Percentiles rank a stretch among this genome's conserved stretches.
Conservation (phyloP, 64 coral and sea anemone genomes). For the Catalaphyllia jardinei region DNA sequence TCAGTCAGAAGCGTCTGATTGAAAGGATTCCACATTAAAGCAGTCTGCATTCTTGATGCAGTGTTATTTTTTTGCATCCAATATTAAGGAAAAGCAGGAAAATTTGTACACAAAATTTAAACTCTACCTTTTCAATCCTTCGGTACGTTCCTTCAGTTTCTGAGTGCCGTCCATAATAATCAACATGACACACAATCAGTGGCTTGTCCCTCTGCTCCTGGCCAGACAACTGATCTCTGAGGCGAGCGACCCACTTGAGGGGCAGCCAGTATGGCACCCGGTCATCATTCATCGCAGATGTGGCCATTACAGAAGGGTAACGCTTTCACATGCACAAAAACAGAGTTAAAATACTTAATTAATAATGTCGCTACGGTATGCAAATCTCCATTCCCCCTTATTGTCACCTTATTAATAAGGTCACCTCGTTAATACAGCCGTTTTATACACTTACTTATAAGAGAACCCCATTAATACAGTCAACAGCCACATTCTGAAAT, state of each 20-base stretch:
- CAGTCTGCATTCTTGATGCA: too few relatives aligned
- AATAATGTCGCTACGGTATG: too few relatives aligned
- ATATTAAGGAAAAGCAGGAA: background rate
- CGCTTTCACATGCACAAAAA: slow-evolving; percentile 23
- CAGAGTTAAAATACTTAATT: too few relatives aligned
- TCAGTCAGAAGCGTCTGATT: too few relatives aligned
- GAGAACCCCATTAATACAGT: too few relatives aligned
- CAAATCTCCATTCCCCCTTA: too few relatives aligned
- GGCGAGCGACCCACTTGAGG: slow-evolving; percentile 83
- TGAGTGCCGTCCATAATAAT: slow-evolving; percentile 50
- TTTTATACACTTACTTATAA: too few relatives aligned
- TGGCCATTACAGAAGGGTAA: slow-evolving; percentile 83
- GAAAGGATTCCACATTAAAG: too few relatives aligned
- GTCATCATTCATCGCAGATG: slow-evolving; percentile 73
- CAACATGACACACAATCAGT: slow-evolving; percentile 36
- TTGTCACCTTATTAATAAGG: too few relatives aligned
- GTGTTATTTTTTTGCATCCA: background rate
- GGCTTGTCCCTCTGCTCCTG: background rate
- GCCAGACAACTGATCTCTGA: slow-evolving; percentile 40
- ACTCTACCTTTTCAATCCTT: slow-evolving; percentile 34
- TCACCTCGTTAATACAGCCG: too few relatives aligned
- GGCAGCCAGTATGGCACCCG: slow-evolving; percentile 95
- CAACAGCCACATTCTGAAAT: too few relatives aligned
- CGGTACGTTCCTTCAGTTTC: slow-evolving; percentile 21
- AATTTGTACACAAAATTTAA: background rate